Base-by-base conservation (phyloP, 2,113 vertebrate genomes). In the Calyptomena viridis region DNA sequence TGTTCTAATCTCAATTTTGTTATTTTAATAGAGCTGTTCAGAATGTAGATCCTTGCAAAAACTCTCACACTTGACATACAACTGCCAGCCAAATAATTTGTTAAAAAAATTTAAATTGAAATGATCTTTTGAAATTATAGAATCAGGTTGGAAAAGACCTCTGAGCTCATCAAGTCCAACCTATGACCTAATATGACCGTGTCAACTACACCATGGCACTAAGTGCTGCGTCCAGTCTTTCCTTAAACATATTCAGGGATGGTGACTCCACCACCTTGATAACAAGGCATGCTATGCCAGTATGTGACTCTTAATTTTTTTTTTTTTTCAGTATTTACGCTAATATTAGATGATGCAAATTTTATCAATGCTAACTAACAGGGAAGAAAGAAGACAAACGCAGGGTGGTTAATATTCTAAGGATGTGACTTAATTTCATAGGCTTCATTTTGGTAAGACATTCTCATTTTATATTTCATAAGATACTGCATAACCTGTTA, bases 391-490 rank as follows among this genome's bases (percentile, higher is more conserved):
- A 73, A 90, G 56, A 87, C 53, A 82, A 87, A 91, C 76, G 89
- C 86, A 64, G 81, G 52, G 64, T 64, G 73, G 88, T 94, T 97
- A 97, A 97, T 96, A 97, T 93, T 96, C 95, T 95, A 79, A 94
- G 90, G 89, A 88, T 81, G 89, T 53, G 77, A 95, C 94, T 97
- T 96, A 95, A 97, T 97, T 97, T 97, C 89, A 58, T 79, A 82
- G 93, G 71, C 90, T 96, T 97, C 94, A 93, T 97, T 94, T 97
- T 86, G 69, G 92, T 73, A 82, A 59, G 85, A 94, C 93, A 90
- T 68, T 96, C 88, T 94, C 94, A 94, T 96, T 97, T 98, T 94
- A 58, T 90, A 94, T 97, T 98, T 98, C 94, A 87, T 92, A 97
- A 96, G 93, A 96, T 94, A 95, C 91, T 81, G 84, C 67, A 86